These are phyloP conservation scores for Isoperla grammatica DNA, from an alignment of 2,888 invertebrate genomes.

Conservation along the genomic window DNA sequence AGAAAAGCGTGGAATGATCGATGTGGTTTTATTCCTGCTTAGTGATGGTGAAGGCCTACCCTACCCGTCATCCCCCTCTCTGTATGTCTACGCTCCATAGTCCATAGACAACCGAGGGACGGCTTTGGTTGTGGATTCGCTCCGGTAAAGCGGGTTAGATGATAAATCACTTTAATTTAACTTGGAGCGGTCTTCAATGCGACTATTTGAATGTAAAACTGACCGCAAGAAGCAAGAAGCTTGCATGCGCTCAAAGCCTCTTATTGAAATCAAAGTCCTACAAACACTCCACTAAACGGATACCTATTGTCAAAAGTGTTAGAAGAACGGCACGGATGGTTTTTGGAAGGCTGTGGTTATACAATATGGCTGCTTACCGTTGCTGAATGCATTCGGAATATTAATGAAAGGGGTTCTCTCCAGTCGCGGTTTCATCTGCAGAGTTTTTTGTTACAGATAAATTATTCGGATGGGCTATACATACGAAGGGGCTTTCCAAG, in stretches of 20 bases:
- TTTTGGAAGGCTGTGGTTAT: background rate
- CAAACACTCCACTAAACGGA: constrained; percentile 7
- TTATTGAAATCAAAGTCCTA: constrained; percentile 14
- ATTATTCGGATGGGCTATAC: background rate
- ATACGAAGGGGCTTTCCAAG: background rate
- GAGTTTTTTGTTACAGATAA: background rate
- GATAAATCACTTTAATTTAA: constrained; percentile 15
- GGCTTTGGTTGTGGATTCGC: too few species aligned
- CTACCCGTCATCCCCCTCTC: too few species aligned
- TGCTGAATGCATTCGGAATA: constrained; percentile 12
- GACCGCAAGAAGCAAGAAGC: constrained; percentile 8
- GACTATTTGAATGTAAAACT: constrained; percentile 15
- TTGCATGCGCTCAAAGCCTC: constrained; percentile 7
- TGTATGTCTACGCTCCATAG: too few species aligned
- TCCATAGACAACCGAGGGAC: too few species aligned
- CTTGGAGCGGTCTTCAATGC: constrained; percentile 4
- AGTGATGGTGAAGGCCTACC: too few species aligned
- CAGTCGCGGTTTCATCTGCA: background rate
- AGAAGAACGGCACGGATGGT: constrained; percentile 1
- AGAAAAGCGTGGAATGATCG: too few species aligned
- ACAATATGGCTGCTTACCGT: constrained; percentile 11
- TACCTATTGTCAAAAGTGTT: constrained; percentile 11
- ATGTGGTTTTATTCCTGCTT: too few species aligned
- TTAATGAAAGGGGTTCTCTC: constrained; percentile 10
- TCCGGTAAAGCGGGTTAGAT: constrained; percentile 7